These are phyloP conservation scores for Halisarca cf. caerulea DNA, from an alignment of 37 sponge, comb jelly and placozoan species.

Conservation along the genomic window DNA sequence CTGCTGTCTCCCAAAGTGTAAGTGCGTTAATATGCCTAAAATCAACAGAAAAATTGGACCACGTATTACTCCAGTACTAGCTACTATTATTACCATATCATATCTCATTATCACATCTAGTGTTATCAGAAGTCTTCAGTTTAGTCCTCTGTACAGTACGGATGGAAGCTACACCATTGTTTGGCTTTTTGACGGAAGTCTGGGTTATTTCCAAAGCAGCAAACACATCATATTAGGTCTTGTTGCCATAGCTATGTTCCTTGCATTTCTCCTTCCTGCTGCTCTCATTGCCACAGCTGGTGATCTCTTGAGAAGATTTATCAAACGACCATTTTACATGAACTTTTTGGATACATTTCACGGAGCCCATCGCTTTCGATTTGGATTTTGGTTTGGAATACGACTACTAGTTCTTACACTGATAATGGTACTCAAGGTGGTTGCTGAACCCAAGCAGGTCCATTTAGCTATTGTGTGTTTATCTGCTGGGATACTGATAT, in stretches of 20 bases:
- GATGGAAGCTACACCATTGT: not conserved
- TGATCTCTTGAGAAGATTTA: constrained; percentile 1
- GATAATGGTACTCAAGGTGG: not conserved
- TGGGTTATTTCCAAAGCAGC: not conserved
- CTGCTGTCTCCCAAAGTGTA: not conserved
- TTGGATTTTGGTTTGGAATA: constrained; percentile 27
- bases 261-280: constrained; percentile 26
- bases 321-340: constrained; percentile 9
- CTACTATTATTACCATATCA: constrained; percentile 32
- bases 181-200: constrained; percentile 24
- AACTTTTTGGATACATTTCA: constrained; percentile 15
- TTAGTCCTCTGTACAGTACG: not conserved
- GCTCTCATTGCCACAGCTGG: not conserved
- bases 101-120: not conserved
- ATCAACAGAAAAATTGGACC: not conserved
- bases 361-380: constrained; percentile 1
- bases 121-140: not conserved
- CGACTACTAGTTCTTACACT: not conserved
- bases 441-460: not conserved
- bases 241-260: not conserved
- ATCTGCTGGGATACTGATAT: not conserved
- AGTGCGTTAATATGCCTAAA: not conserved
- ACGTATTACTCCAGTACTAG: constrained; percentile 32
- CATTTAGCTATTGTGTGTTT: not conserved
- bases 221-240: constrained; percentile 23